Percentiles rank a stretch among this genome's conserved stretches.
Evolutionary conservation across 2,113 vertebrate species (phyloP).

Genomic region (Leucoraja erinaceus): DNA sequence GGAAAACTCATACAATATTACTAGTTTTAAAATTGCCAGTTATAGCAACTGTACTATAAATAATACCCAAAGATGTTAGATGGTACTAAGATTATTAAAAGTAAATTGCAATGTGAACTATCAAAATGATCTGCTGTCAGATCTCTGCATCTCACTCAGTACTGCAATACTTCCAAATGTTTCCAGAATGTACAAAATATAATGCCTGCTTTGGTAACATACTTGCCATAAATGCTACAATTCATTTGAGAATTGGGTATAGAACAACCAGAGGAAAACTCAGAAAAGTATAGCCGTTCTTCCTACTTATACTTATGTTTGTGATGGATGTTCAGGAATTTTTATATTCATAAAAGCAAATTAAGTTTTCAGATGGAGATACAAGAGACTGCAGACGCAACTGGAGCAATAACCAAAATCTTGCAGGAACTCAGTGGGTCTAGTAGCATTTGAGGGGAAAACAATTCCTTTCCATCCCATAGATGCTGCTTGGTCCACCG

Average conservation of each 20-base stretch:
- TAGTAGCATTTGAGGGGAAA: too few relatives aligned
- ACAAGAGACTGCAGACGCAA: too few relatives aligned
- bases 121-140: not conserved
- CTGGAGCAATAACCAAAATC: too few relatives aligned
- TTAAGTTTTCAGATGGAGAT: not conserved
- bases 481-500: too few relatives aligned
- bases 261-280: not conserved
- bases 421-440: too few relatives aligned
- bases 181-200: not conserved
- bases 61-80: not conserved
- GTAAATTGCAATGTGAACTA: not conserved
- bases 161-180: not conserved
- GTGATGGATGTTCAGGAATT: not conserved
- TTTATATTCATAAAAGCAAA: not conserved
- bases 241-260: not conserved
- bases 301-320: not conserved
- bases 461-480: too few relatives aligned
- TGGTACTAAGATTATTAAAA: not conserved
- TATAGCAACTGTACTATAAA: not conserved
- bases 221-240: not conserved
- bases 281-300: not conserved
- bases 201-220: not conserved
- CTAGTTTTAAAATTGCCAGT: not conserved
- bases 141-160: not conserved
- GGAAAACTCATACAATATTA: not conserved